phyloP scores from a whole-genome alignment of 1,140 invertebrate species.

The Magallana angulata region DNA sequence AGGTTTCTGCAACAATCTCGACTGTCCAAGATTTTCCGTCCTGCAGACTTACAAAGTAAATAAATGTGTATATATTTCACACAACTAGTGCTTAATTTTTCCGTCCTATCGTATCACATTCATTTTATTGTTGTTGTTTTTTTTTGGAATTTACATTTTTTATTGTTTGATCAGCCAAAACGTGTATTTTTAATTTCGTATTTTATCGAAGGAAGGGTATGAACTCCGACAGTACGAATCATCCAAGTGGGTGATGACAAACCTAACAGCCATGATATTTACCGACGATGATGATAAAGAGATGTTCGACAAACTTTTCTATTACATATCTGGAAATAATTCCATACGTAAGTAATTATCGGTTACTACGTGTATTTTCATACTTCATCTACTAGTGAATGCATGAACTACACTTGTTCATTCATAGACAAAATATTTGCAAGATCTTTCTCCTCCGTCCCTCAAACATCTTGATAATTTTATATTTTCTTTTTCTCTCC shows the following conservation, averaged over 20 bases:
- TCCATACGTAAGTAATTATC: slow-evolving; percentile 56
- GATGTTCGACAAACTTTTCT: slow-evolving; percentile 73
- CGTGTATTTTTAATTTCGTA: neutral
- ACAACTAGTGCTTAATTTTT: no score
- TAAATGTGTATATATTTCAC: neutral
- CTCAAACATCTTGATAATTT: no score
- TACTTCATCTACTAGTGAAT: neutral
- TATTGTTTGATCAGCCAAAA: neutral
- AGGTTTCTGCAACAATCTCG: slow-evolving; percentile 56
- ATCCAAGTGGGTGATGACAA: slow-evolving; percentile 73
- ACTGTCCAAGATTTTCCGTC: slow-evolving; percentile 58
- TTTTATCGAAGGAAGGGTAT: slow-evolving; percentile 56
- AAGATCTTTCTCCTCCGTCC: no score
- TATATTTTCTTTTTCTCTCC: no score
- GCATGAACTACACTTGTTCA: no score
- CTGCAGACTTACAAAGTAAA: slow-evolving; percentile 52
- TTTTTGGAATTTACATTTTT: no score
- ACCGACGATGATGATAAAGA: slow-evolving; percentile 56
- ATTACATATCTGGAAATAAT: slow-evolving; percentile 75
- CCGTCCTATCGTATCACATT: no score
- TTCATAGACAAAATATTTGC: no score
- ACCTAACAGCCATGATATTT: slow-evolving; percentile 61
- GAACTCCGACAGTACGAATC: slow-evolving; percentile 72
- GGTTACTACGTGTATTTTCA: neutral
- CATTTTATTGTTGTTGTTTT: no score